Conservation (phyloP, 2,797 vertebrate genomes). For the Hozukius guyotensis region DNA sequence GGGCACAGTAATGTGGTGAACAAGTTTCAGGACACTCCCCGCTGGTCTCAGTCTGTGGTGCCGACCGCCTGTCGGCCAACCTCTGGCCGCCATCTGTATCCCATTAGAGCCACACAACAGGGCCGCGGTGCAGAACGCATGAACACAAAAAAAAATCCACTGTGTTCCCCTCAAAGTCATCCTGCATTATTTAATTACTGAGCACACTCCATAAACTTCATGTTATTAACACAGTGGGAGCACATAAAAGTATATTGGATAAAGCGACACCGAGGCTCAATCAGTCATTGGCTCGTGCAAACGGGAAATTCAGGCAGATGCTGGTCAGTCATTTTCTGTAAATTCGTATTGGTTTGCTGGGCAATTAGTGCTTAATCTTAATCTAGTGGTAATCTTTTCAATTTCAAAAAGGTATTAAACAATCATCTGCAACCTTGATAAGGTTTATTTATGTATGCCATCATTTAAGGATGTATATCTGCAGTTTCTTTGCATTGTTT, state of each 20-base stretch:
- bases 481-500: not conserved
- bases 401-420: not conserved
- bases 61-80: constrained; percentile 68
- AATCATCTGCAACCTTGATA: not conserved
- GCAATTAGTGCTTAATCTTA: not conserved
- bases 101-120: constrained; percentile 74
- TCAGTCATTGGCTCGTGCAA: constrained; percentile 35
- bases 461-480: not conserved
- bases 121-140: constrained; percentile 40
- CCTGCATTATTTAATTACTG: constrained; percentile 76
- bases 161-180: constrained; percentile 68
- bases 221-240: constrained; percentile 75
- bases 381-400: not conserved
- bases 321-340: constrained; percentile 9
- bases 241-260: constrained; percentile 75
- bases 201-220: constrained; percentile 75
- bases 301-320: constrained; percentile 7
- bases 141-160: constrained; percentile 24
- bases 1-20: constrained; percentile 61
- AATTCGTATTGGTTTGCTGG: constrained; percentile 1
- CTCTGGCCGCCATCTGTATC: constrained; percentile 76
- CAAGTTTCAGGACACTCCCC: constrained; percentile 70
- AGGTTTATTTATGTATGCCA: not conserved
- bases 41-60: constrained; percentile 65
- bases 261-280: constrained; percentile 57